Evolutionary conservation across 2,888 invertebrate genomes (phyloP).

Genomic region (Chaetogeoica ovagalla): DNA sequence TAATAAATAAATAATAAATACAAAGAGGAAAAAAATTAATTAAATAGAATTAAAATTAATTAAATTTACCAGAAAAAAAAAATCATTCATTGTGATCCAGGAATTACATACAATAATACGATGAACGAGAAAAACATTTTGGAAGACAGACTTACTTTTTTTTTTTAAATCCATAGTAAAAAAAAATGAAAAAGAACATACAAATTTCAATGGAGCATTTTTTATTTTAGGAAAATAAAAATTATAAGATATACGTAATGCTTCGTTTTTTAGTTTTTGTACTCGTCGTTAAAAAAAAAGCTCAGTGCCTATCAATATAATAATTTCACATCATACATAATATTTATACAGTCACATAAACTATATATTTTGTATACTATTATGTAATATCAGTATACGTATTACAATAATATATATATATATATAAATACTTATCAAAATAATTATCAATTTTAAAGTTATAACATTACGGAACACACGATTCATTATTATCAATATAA

Average conservation of each 20-base stretch:
- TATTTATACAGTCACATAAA: too few species aligned
- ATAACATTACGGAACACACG: constrained; percentile 46
- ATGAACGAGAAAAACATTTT: constrained; percentile 39
- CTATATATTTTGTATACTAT: too few species aligned
- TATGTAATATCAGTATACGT: background rate
- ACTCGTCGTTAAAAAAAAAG: constrained; percentile 50
- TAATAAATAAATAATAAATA: constrained; percentile 35
- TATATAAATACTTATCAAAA: constrained; percentile 34
- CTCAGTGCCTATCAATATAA: constrained; percentile 48
- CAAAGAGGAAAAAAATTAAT: constrained; percentile 21
- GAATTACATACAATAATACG: background rate
- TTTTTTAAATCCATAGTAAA: constrained; percentile 18
- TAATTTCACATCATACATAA: constrained; percentile 24
- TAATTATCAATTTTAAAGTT: constrained; percentile 34
- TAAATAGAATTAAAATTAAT: constrained; percentile 20
- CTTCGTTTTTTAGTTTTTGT: constrained; percentile 21
- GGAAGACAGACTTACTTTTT: constrained; percentile 48
- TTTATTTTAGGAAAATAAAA: too few species aligned
- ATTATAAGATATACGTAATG: constrained; percentile 14
- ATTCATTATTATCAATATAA: constrained; percentile 10
- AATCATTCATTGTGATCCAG: constrained; percentile 2
- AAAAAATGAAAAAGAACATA: constrained; percentile 18
- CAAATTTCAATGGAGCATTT: constrained; percentile 31
- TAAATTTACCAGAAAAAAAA: constrained; percentile 36
- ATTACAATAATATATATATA: constrained; percentile 24